Base-by-base conservation (phyloP, 2,888 invertebrate species). In the Sarcophaga carnaria region DNA sequence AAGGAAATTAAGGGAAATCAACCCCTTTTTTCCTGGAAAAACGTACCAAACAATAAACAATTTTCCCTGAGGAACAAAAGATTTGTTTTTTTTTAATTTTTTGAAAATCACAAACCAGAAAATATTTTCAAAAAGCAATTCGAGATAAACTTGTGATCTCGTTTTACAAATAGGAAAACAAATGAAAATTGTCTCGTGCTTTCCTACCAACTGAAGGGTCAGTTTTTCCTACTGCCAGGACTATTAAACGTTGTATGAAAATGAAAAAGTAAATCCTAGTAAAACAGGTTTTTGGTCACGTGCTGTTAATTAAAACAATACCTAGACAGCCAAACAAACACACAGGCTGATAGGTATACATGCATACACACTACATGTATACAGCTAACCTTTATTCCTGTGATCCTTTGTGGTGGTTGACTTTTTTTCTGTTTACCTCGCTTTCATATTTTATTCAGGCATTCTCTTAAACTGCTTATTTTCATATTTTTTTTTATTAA, bases 261-360 rank as follows among this genome's bases (percentile, higher is more conserved):
- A 70, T 87, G 83, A 87, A 77, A 79, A 71, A 79, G 11, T 27
- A 80, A 83, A 83, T 75, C 67, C 67, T 66, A 20, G 14, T 47
- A 69, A 77, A 88, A 88, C 88, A 88, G 87, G 88, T 88, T 88
- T 86, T 11, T 47, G 75, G 85, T 85, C 88, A 88, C 88, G 88
- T 88, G 88, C 87, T 77, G 69, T 27, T 79, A 83, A 88, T 88
- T 88, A 87, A 88, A 87, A 85, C 74, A 72, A 82, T 77, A 80
- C 45, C 4, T 27, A 27, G 14, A 2, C 59, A 59, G 1, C 10
- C 62, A 27, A n/a, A 47, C 74, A 14, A 0, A 59, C 22, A 60
- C 25, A 67, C 22, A n/a, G 10, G n/a, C 59, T 54, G 17, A 5
- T 4, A 54, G 54, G 4, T 54, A 12, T 54, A 12, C 8, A 37